Conservation (phyloP, 2,113 vertebrate genomes). For the Phylloscopus trochiloides region DNA sequence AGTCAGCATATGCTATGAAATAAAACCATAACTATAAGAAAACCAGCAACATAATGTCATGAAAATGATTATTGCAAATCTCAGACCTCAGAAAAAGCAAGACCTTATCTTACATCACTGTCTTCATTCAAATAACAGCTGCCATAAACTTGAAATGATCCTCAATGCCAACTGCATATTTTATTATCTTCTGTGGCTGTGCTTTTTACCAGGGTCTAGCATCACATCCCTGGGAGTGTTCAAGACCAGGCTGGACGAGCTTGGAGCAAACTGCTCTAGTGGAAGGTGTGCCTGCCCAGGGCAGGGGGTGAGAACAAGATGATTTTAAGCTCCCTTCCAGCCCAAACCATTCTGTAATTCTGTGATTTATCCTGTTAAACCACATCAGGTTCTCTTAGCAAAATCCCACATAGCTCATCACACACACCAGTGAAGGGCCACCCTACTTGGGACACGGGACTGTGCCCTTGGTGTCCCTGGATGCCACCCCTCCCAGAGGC, state of each 20-base stretch:
- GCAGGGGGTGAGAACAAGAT: not conserved
- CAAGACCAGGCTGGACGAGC: accelerated
- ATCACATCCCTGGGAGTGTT: not conserved
- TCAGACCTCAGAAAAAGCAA: not conserved
- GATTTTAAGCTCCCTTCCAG: not conserved
- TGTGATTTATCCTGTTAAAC: not conserved
- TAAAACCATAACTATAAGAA: not conserved
- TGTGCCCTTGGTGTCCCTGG: too few species aligned
- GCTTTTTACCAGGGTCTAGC: not conserved
- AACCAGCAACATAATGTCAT: not conserved
- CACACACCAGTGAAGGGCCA: too few species aligned
- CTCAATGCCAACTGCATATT: not conserved
- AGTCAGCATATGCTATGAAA: not conserved
- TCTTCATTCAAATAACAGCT: not conserved
- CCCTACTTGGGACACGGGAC: accelerated
- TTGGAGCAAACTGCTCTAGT: not conserved
- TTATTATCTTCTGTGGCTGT: not conserved
- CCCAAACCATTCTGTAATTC: not conserved
- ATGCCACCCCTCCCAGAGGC: not conserved
- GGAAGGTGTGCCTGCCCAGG: not conserved
- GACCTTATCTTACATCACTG: not conserved
- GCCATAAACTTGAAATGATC: not conserved
- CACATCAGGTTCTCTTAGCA: not conserved
- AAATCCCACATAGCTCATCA: accelerated
- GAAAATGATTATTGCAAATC: not conserved